Conservation (phyloP, 1,140 invertebrate genomes). For the Dendrolimus kikuchii region DNA sequence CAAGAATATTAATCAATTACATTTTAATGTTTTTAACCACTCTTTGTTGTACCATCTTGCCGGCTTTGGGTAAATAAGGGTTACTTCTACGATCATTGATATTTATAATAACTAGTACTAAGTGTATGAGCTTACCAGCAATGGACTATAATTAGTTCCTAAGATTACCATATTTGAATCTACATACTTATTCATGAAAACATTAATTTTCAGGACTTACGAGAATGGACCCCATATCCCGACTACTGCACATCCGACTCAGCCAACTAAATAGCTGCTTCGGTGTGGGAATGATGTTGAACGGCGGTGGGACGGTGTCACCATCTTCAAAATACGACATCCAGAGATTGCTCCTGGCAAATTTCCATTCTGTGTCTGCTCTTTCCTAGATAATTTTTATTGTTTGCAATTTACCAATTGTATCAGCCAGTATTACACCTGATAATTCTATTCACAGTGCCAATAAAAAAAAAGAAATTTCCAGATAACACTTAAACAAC, state of each 20-base stretch:
- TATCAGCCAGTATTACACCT: background rate
- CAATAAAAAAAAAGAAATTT: too few species aligned
- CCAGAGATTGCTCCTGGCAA: constrained; percentile 91
- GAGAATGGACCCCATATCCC: constrained; percentile 75
- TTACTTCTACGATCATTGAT: too few species aligned
- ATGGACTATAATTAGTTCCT: too few species aligned
- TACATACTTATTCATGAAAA: background rate
- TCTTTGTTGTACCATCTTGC: too few species aligned
- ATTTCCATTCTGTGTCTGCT: constrained; percentile 94
- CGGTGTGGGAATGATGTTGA: constrained; percentile 88
- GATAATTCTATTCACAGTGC: background rate
- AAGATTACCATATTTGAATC: too few species aligned
- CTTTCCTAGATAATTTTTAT: constrained; percentile 76
- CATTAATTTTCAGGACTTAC: constrained; percentile 59
- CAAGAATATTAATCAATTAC: too few species aligned
- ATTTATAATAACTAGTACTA: too few species aligned
- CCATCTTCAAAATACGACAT: constrained; percentile 94
- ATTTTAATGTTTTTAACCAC: too few species aligned
- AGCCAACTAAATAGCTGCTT: constrained; percentile 75
- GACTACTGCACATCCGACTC: constrained; percentile 32
- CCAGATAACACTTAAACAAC: background rate
- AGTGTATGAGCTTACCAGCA: too few species aligned
- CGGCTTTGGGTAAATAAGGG: too few species aligned
- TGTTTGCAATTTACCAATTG: constrained; percentile 1
- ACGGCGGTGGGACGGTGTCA: constrained; percentile 88